Evolutionary conservation across 1,140 invertebrate species (phyloP).

Genomic region (Galleria mellonella): DNA sequence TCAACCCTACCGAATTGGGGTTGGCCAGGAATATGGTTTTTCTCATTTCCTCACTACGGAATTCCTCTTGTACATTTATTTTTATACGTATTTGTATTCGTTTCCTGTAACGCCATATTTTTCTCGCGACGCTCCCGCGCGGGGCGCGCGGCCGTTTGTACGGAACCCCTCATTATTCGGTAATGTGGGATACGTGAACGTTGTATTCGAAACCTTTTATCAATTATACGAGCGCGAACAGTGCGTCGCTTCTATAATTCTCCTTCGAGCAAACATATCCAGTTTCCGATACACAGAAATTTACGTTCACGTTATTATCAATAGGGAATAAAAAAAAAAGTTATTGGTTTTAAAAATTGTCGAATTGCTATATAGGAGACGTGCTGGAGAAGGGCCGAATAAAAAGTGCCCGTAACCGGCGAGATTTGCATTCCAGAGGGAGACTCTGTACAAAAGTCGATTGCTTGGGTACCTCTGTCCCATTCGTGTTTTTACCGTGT

Average conservation of each 20-base stretch:
- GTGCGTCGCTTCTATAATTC: not conserved
- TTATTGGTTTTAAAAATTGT: no score
- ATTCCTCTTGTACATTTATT: constrained; percentile 60
- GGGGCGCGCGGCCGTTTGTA: not conserved
- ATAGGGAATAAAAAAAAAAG: no score
- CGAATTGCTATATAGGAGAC: no score
- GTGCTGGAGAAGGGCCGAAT: no score
- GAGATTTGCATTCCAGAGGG: no score
- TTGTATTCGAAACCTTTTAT: not conserved
- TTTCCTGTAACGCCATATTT: constrained; percentile 57
- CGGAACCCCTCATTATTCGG: not conserved
- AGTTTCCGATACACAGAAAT: no score
- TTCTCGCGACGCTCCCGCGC: constrained; percentile 41
- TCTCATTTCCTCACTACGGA: constrained; percentile 64
- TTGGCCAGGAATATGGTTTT: constrained; percentile 65
- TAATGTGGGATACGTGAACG: not conserved
- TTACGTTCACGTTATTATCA: no score
- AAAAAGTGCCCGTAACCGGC: no score
- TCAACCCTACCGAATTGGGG: constrained; percentile 41
- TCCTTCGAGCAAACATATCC: not conserved
- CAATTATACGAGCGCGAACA: not conserved
- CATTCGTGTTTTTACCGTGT: no score
- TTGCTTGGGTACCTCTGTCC: no score
- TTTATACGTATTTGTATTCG: constrained; percentile 68
- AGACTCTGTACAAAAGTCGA: no score